These are phyloP conservation scores for Heterotilapia buettikoferi DNA, from an alignment of 2,113 vertebrate species.

Conservation along the genomic window DNA sequence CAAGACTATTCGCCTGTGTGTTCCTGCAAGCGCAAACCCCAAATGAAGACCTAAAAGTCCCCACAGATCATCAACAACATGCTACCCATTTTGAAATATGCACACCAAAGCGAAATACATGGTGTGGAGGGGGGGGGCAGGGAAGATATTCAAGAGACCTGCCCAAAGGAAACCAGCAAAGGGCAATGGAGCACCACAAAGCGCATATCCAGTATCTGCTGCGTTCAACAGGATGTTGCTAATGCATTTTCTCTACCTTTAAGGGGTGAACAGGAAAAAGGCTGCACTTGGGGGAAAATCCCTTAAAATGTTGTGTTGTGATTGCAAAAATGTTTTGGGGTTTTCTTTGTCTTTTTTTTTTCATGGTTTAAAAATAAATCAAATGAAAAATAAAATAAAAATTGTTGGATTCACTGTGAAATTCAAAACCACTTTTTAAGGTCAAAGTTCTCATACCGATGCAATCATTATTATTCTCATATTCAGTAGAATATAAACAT, in stretches of 20 bases:
- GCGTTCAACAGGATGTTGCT: slow-evolving; percentile 61
- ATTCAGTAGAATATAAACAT: neutral
- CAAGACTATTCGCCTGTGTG: slow-evolving; percentile 26
- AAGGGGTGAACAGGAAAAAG: slow-evolving; percentile 60
- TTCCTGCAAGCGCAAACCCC: slow-evolving; percentile 32
- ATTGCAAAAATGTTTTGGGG: neutral
- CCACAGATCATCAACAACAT: slow-evolving; percentile 31
- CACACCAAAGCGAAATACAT: neutral
- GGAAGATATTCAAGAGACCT: slow-evolving; percentile 29
- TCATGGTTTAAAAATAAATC: neutral
- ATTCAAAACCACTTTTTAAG: neutral
- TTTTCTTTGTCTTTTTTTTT: neutral
- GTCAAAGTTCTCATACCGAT: neutral
- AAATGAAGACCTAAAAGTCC: slow-evolving; percentile 42
- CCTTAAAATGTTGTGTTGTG: slow-evolving; percentile 45
- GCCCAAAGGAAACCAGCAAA: slow-evolving; percentile 63
- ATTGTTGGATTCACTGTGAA: neutral
- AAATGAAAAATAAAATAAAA: neutral
- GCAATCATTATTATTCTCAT: neutral
- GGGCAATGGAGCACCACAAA: slow-evolving; percentile 60
- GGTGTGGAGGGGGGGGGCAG: neutral
- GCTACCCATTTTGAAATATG: slow-evolving; percentile 23
- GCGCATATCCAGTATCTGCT: slow-evolving; percentile 51
- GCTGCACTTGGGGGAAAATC: slow-evolving; percentile 55
- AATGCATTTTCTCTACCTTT: slow-evolving; percentile 48